Base-by-base conservation (phyloP, 2,797 vertebrate species). In the Euphonia xanthogaster region DNA sequence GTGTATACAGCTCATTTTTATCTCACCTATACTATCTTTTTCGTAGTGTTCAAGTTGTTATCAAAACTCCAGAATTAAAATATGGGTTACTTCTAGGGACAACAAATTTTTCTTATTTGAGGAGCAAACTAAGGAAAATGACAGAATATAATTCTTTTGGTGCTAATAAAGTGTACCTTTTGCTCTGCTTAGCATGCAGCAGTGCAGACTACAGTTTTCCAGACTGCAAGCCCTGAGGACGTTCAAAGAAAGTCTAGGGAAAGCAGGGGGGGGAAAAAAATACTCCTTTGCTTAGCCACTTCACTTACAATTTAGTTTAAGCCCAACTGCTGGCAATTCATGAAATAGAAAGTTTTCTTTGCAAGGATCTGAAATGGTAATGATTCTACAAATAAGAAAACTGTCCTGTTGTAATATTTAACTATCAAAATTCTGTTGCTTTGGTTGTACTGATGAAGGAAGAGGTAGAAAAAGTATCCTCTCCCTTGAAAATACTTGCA, bases 21-120 rank as follows among this genome's bases (percentile, higher is more conserved):
- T 62, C 39, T 88, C 73, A 88, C 27, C 28, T 31, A 40, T 28
- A 37, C 18, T 24, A 39, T 10, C 22, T 47, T 77, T 58, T 73
- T 68, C 23, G 14, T 33, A 66, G 25, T 19, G 12, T 55, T 66
- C 42, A 35, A 80, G 18, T 19, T 77, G 20, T 31, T 82, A 47
- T 16, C 75, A 50, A 86, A 83, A 44, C 37, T 88, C 28, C 65
- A 44, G 61, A 67, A 93, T 42, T 31, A 88, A 94, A 87, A 86
- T 16, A 39, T 5, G 15, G 11, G 23, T 45, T 91, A 45, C 16
- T 33, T 50, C 22, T 47, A 57, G 12, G 23, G 35, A 77, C n/a
- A 86, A 77, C 4, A 75, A 65, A n/a, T 60, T 70, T 80, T 81
- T 72, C 7, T 71, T 35, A 35, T 65, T 74, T 75, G 35, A 80